Conservation (phyloP, 2,888 invertebrate genomes). For the Yponomeuta plumbellus region DNA sequence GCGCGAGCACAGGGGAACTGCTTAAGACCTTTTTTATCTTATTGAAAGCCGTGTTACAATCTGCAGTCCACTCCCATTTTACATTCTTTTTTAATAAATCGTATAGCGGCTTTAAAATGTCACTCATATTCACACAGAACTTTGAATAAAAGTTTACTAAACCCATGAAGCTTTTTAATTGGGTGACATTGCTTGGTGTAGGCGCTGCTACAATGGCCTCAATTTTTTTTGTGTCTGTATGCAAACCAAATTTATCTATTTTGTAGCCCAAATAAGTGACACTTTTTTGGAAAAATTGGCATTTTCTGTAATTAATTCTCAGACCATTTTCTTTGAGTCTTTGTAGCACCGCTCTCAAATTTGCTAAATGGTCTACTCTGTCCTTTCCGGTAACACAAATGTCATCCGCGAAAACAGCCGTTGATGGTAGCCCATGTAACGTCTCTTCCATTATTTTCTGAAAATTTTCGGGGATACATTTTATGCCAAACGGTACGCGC, state of each 20-base stretch:
- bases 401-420: conserved; percentile 28
- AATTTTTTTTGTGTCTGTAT: too few species aligned
- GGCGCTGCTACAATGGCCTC: too few species aligned
- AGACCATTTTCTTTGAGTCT: conserved; percentile 21
- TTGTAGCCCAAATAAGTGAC: conserved; percentile 26
- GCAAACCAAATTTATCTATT: too few species aligned
- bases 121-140: too few species aligned
- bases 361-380: conserved; percentile 20
- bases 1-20: conserved; percentile 19
- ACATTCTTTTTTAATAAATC: conserved; percentile 5
- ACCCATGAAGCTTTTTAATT: too few species aligned
- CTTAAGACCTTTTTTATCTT: conserved; percentile 16
- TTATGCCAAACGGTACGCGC: conserved; percentile 25
- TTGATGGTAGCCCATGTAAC: conserved; percentile 23
- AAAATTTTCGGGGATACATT: conserved; percentile 29
- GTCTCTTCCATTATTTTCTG: conserved; percentile 31
- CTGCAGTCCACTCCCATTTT: conserved; percentile 11
- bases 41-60: conserved; percentile 19
- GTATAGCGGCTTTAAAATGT: conserved; percentile 15
- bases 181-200: too few species aligned
- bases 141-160: too few species aligned
- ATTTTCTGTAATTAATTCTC: conserved; percentile 25
- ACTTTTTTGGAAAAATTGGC: conserved; percentile 26
- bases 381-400: conserved; percentile 26
- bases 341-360: conserved; percentile 26